Evolutionary conservation across 1,140 invertebrate species (phyloP).

Genomic region (Brachionus asplanchnoidis): DNA sequence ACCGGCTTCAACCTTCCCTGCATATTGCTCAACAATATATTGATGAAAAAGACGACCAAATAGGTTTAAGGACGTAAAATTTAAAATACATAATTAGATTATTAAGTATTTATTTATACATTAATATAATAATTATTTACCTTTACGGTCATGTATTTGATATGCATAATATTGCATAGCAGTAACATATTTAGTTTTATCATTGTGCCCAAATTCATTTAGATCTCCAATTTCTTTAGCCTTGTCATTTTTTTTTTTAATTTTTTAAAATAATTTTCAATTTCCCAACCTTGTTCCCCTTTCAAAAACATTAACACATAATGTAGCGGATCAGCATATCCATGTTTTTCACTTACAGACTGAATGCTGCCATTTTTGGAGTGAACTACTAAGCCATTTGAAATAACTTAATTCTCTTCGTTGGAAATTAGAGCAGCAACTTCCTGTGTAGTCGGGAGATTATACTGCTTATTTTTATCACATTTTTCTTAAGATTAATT

Average conservation of each 20-base stretch:
- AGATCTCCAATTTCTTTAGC: neutral
- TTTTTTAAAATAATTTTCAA: neutral
- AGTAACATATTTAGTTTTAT: neutral
- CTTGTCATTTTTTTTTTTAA: neutral
- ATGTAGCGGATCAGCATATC: neutral
- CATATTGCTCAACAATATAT: conserved; percentile 4
- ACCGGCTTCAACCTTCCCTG: conserved; percentile 48
- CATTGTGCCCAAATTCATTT: neutral
- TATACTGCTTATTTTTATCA: too few species aligned
- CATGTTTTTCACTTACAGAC: neutral
- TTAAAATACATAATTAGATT: too few species aligned
- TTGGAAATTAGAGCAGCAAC: conserved; percentile 50
- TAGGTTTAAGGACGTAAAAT: neutral
- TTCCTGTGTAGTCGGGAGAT: conserved; percentile 40
- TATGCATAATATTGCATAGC: neutral
- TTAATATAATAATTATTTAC: too few species aligned
- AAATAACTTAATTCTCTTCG: conserved; percentile 39
- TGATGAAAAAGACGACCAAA: neutral
- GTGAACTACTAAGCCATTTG: neutral
- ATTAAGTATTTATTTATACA: too few species aligned
- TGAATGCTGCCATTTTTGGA: neutral
- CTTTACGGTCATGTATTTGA: neutral
- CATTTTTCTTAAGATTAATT: too few species aligned
- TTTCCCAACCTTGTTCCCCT: conserved; percentile 27
- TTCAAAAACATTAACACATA: neutral